Evolutionary conservation across 2,888 invertebrate species (phyloP), one percentile per base, ranked within the genome.

Genomic region (Euproctis similis): DNA sequence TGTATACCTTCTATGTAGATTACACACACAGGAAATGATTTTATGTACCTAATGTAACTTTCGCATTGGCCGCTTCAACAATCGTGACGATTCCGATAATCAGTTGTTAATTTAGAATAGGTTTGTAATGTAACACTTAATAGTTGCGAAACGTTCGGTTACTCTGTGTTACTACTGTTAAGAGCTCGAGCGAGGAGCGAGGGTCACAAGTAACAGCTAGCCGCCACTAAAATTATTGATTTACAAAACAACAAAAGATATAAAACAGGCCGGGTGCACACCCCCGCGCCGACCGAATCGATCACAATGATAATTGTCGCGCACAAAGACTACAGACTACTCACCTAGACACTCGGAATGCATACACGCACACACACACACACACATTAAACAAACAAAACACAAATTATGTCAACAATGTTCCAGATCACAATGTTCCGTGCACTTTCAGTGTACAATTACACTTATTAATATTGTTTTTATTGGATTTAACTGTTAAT

Each of bases 241-340:
- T 82, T 73, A 81, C 77, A 80, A 80, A 81, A 82, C 78, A 82
- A 82, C 81, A 81, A 81, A 84, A 81, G 78, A 82, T 77, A 81
- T 75, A 78, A 80, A 80, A 78, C 73, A 69, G 66, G 59, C 72
- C 65, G 67, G 63, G 64, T 64, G 71, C 74, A 68, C 76, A 67
- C 80, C 76, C 78, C 74, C 80, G 74, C 78, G 71, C 77, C 64
- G 44, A 54, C 64, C 67, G 77, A 81, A 82, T 82, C 82, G 82
- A 82, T 81, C 70, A 70, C 61, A 77, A 80, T 80, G 81, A 84
- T 84, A 82, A 84, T 82, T 84, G 84, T 84, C 81, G 76, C 78
- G 74, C 81, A 82, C 81, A 81, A 80, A 77, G 75, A 76, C 69
- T 69, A 65, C 58, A 66, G 67, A 72, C 71, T 73, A 80, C 81